Evolutionary conservation across 2,888 invertebrate species (phyloP), one percentile per base, ranked within the genome.

Genomic region (Oasisia sp.): DNA sequence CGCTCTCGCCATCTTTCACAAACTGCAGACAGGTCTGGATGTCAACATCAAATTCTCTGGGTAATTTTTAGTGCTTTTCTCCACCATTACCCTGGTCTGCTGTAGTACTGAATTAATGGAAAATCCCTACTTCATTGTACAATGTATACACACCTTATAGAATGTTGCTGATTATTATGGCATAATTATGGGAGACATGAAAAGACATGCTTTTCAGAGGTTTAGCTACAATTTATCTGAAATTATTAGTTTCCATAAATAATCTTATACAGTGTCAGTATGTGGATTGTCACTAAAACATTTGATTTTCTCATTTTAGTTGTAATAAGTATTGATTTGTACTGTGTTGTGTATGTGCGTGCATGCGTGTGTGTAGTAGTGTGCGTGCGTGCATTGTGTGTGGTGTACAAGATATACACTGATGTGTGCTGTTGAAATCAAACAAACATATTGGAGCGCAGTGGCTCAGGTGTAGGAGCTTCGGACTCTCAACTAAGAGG

Each of bases 21-120:
- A 96, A 93, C 95, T 97, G 32, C 96, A 97, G 93, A 97, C 97
- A 44, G 97, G 97, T 5, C 95, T 97, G 14, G 97, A 97, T 95
- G 97, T 97, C 45, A 97, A 97, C 95, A 96, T 97, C 27, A 96
- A 96, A 94, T 97, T 96, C 93, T 96, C 95, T 90, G 96, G 96
- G 96, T 96, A 74, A 74, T 74, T 74, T 74, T 74, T 7, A n/a
- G 7, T 27, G 7, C 27, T 74, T 74, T 74, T 4, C 27, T 27
- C 50, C 50, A 50, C 50, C 50, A 50, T 50, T 50, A 50, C 38
- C 38, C 38, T 38, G 38, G 38, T 38, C 38, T 50, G 14, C 50
- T 50, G 12, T 14, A 50, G 50, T 50, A 50, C 50, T 12, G 9
- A 50, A 50, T 50, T 50, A 11, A 50, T 50, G 14, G 50, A 50